Evolutionary conservation across 2,113 vertebrate species (phyloP).

Genomic region (Tachysurus vachellii): DNA sequence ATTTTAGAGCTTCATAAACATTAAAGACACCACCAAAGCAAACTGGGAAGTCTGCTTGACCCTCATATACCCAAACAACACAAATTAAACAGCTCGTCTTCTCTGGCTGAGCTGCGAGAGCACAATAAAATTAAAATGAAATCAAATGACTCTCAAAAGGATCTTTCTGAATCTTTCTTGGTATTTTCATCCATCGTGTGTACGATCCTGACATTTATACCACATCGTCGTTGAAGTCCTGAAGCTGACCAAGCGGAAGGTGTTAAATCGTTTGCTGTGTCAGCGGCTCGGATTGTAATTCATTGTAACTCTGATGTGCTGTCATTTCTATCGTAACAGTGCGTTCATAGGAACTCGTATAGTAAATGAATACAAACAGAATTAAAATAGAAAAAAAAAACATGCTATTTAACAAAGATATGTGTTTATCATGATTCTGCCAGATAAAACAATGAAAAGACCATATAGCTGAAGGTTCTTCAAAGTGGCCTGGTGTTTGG

Average conservation of each 20-base stretch:
- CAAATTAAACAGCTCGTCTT: not conserved
- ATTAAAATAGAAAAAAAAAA: not conserved
- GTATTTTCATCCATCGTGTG: not conserved
- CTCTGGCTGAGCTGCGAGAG: not conserved
- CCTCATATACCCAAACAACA: not conserved
- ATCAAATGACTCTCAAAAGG: not conserved
- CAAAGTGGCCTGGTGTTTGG: conserved; percentile 55
- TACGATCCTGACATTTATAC: not conserved
- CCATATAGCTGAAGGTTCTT: conserved; percentile 38
- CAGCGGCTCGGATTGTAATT: not conserved
- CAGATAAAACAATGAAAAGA: conserved; percentile 14
- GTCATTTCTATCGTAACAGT: not conserved
- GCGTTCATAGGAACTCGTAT: not conserved
- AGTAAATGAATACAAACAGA: not conserved
- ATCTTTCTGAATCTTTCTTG: not conserved
- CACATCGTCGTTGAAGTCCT: not conserved
- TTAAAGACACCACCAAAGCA: not conserved
- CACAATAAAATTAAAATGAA: not conserved
- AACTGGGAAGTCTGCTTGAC: not conserved
- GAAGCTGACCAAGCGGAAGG: not conserved
- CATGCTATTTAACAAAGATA: not conserved
- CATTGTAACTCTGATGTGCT: not conserved
- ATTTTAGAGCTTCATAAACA: not conserved
- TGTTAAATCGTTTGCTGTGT: not conserved
- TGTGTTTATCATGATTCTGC: conserved; percentile 63